phyloP scores from a whole-genome alignment of 2,888 invertebrate species.

The Leptinotarsa juncta region DNA sequence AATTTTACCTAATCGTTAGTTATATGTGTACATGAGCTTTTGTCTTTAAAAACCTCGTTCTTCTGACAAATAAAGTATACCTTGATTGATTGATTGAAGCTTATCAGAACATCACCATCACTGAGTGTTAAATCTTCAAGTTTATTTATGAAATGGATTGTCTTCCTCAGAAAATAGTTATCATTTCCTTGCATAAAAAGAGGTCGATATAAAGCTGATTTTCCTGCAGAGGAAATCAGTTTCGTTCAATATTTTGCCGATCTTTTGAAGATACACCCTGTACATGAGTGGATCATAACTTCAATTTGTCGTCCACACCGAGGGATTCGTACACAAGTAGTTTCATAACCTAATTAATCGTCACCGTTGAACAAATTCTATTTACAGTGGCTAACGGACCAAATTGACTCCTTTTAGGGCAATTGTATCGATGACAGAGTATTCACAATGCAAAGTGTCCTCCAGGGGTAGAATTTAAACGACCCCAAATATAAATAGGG shows the following conservation, averaged over 20 bases:
- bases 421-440: slow-evolving; percentile 56
- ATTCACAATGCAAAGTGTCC: slow-evolving; percentile 50
- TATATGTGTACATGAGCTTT: too few species aligned
- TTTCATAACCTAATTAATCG: slow-evolving; percentile 37
- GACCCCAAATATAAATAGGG: slow-evolving; percentile 48
- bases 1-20: too few species aligned
- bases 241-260: neutral
- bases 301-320: slow-evolving; percentile 6
- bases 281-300: neutral
- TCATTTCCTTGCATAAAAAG: too few species aligned
- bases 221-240: too few species aligned
- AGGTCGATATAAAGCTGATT: too few species aligned
- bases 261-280: neutral
- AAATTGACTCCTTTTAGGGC: slow-evolving; percentile 55
- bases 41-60: too few species aligned
- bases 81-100: too few species aligned
- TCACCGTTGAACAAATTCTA: slow-evolving; percentile 44
- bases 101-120: too few species aligned
- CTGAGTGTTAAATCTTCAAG: too few species aligned
- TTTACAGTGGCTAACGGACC: slow-evolving; percentile 48
- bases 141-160: too few species aligned
- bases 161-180: too few species aligned
- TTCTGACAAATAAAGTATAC: too few species aligned
- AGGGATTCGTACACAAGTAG: slow-evolving; percentile 27
- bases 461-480: slow-evolving; percentile 51